phyloP scores from a whole-genome alignment of 2,797 vertebrate genomes.

The Coracias cyanogaster region DNA sequence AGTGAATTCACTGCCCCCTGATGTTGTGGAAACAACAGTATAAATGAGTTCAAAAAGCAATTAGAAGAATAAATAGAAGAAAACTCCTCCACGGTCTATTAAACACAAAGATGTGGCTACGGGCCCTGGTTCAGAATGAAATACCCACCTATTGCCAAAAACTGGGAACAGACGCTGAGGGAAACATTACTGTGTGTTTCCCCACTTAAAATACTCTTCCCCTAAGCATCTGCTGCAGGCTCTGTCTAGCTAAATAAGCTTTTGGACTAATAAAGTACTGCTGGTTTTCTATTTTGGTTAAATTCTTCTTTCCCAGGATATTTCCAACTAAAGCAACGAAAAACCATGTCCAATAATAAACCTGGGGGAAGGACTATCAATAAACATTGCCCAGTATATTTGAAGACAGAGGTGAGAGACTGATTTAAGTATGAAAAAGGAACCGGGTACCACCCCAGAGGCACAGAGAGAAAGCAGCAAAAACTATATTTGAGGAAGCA shows the following conservation, averaged over 20 bases:
- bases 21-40: slow-evolving; percentile 40
- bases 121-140: slow-evolving; percentile 23
- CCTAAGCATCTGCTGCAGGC: background rate
- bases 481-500: background rate
- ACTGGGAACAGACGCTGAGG: background rate
- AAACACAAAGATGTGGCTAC: slow-evolving; percentile 43
- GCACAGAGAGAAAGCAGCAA: background rate
- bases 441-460: background rate
- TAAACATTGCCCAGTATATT: background rate
- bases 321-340: slow-evolving; percentile 3
- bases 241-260: background rate
- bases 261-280: background rate
- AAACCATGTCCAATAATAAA: background rate
- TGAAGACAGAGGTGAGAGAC: background rate
- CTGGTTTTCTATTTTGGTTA: background rate
- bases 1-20: background rate
- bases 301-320: background rate
- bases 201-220: slow-evolving; percentile 26
- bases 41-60: slow-evolving; percentile 56
- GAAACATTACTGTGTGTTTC: slow-evolving; percentile 10
- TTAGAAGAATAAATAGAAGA: slow-evolving; percentile 53
- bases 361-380: background rate
- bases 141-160: slow-evolving; percentile 38
- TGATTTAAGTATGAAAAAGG: background rate
- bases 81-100: background rate